Evolutionary conservation across 2,888 invertebrate genomes (phyloP), one percentile per base, ranked within the genome.

Genomic region (Mythimna lalbum): DNA sequence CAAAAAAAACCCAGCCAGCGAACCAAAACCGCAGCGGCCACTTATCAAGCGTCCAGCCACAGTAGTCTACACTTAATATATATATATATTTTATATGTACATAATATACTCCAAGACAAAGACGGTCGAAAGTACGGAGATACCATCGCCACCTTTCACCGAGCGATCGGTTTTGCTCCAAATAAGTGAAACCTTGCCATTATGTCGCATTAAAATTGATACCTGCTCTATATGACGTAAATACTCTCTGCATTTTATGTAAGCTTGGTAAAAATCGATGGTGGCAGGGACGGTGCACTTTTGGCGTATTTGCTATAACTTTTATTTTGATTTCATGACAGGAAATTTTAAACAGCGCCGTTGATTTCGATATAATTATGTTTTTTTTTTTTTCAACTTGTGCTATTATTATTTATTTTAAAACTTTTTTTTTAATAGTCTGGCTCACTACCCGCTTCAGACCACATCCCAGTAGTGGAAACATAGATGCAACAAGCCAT

Each of bases 101-200:
- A 67, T 76, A 64, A 68, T 77, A 68, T 56, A 72, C 57, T 76
- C 62, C 77, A 68, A 81, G 79, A 82, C 86, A 85, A 85, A 83
- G 79, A 74, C 71, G 61, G 73, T 85, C 65, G 86, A 86, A 87
- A 85, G 87, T 83, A 68, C 73, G 66, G 68, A 69, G 87, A 86
- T 83, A 82, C 77, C 69, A 87, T 83, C 86, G 78, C 80, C 81
- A 85, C 90, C 90, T 90, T 90, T 90, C 90, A 90, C 90, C 86
- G 75, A 76, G 66, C 84, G 80, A 76, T 82, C 83, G 84, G 84
- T 87, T 85, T 84, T 89, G 90, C 89, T 89, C 89, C 89, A 88
- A 87, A 90, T 90, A 89, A 86, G 84, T 84, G 83, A 82, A 86
- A 84, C 77, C 73, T 71, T 76, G 78, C 84, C 85, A 87, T 87